These are phyloP conservation scores for Andrena trimmerana DNA, from an alignment of 2,888 invertebrate species.

Conservation along the genomic window DNA sequence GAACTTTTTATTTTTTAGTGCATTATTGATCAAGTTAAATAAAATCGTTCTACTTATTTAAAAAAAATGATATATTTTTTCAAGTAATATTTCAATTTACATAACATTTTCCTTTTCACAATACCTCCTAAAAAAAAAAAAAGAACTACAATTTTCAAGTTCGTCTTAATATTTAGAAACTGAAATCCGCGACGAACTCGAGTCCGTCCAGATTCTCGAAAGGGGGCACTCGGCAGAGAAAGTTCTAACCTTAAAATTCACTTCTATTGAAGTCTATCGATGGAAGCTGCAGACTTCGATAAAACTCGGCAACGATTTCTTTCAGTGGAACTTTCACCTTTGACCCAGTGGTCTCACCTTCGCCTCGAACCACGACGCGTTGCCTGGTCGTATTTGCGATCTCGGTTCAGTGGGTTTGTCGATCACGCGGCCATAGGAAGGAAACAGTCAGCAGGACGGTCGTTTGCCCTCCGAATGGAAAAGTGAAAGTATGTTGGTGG, in stretches of 20 bases:
- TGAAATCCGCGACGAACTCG: background rate
- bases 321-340: slow-evolving; percentile 36
- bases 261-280: background rate
- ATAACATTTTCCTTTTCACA: too few relatives aligned
- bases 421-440: slow-evolving; percentile 47
- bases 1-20: too few relatives aligned
- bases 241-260: background rate
- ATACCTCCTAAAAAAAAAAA: too few relatives aligned
- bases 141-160: too few relatives aligned
- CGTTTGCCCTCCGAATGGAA: slow-evolving; percentile 64
- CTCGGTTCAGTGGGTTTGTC: slow-evolving; percentile 40
- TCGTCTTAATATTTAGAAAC: too few relatives aligned
- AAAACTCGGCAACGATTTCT: background rate
- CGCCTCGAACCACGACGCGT: slow-evolving; percentile 8
- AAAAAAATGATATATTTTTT: too few relatives aligned
- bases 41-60: too few relatives aligned
- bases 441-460: slow-evolving; percentile 38
- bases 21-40: too few relatives aligned
- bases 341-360: slow-evolving; percentile 4
- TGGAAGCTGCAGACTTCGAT: background rate
- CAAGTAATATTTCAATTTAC: too few relatives aligned
- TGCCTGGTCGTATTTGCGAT: background rate
- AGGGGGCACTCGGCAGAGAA: slow-evolving; percentile 6
- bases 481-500: slow-evolving; percentile 83
- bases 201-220: background rate